Evolutionary conservation across 2,797 vertebrate species (phyloP).

Genomic region (Ficedula albicollis): DNA sequence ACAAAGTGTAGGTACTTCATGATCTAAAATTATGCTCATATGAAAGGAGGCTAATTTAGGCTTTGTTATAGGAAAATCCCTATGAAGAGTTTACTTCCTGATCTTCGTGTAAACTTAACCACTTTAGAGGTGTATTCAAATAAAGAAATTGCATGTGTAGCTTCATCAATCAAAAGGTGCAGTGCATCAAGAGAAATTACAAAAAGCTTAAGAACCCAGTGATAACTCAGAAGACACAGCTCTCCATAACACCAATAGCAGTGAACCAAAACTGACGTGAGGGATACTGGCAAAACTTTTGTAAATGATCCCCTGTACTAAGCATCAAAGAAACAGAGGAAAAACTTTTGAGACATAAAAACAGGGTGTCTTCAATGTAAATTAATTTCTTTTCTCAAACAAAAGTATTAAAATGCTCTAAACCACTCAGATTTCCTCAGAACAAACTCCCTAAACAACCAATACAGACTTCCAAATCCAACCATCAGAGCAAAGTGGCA

Average conservation of each 20-base stretch:
- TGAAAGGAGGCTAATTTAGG: conserved; percentile 6
- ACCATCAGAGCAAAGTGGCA: not conserved
- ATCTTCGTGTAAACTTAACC: not conserved
- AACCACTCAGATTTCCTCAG: not conserved
- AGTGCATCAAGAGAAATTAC: not conserved
- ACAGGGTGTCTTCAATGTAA: not conserved
- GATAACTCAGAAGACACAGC: not conserved
- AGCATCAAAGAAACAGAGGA: not conserved
- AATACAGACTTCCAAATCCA: not conserved
- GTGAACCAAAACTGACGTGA: not conserved
- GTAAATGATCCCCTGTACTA: not conserved
- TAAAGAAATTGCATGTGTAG: not conserved
- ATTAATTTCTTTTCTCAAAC: not conserved
- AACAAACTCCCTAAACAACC: not conserved
- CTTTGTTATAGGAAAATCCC: conserved; percentile 1
- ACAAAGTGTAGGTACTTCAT: conserved; percentile 5
- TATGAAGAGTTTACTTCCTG: not conserved
- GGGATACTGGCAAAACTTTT: not conserved
- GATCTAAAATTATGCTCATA: not conserved
- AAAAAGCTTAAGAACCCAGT: not conserved
- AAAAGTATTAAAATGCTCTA: not conserved
- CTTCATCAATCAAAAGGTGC: not conserved
- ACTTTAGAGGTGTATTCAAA: not conserved
- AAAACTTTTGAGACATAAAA: not conserved
- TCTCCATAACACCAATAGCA: not conserved